These are phyloP conservation scores for Ochropacha duplaris DNA, from an alignment of 2,888 invertebrate species.

Conservation along the genomic window DNA sequence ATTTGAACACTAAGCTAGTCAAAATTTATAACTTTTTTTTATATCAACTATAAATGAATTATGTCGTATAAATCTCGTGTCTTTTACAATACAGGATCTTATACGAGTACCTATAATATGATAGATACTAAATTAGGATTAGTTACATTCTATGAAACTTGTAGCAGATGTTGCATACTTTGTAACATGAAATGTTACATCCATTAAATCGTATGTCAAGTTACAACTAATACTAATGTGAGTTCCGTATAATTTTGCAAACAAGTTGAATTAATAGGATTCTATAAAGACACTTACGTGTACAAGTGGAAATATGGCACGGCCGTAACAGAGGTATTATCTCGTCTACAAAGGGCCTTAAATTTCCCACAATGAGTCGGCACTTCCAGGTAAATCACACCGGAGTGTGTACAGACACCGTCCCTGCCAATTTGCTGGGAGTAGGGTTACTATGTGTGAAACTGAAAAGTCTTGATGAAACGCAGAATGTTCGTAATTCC, in stretches of 20 bases:
- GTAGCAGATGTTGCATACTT: not conserved
- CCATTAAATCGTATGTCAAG: not conserved
- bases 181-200: not conserved
- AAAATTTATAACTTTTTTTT: too few species aligned
- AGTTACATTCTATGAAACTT: too few species aligned
- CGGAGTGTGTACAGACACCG: constrained; percentile 21
- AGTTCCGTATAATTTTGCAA: not conserved
- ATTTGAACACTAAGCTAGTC: too few species aligned
- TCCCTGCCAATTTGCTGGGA: constrained; percentile 42
- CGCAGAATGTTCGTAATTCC: not conserved
- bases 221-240: not conserved
- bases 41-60: too few species aligned
- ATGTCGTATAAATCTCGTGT: too few species aligned
- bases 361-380: constrained; percentile 6
- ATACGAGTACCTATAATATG: too few species aligned
- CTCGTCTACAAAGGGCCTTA: constrained; percentile 11
- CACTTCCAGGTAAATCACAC: constrained; percentile 19
- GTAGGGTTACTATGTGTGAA: constrained; percentile 1
- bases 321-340: constrained; percentile 7
- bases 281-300: not conserved
- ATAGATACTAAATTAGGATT: too few species aligned
- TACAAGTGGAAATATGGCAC: not conserved
- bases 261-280: not conserved
- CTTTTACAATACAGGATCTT: too few species aligned
- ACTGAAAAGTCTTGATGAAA: not conserved